These are phyloP conservation scores for Siderastrea radians DNA, from an alignment of 92 coral and sea anemone genomes.

Conservation along the genomic window DNA sequence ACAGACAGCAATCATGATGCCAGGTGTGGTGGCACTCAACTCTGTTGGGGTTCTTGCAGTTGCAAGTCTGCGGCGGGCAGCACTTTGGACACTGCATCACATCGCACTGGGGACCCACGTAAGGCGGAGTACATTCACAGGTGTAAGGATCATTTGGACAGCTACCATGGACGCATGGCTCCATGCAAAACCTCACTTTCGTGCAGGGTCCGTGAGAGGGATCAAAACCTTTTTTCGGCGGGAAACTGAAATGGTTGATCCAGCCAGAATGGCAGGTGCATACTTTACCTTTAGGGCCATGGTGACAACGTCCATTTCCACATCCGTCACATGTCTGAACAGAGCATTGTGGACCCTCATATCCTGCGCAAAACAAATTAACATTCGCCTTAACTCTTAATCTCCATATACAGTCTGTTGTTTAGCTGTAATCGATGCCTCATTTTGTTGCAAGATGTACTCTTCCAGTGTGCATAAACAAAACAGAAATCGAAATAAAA, in stretches of 20 bases:
- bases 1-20: constrained; percentile 91
- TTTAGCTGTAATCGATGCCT: no score
- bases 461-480: no score
- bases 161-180: constrained; percentile 75
- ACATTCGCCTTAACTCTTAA: background rate
- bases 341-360: constrained; percentile 82
- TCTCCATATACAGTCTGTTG: no score
- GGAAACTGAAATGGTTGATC: constrained; percentile 39
- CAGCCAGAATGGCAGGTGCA: constrained; percentile 86
- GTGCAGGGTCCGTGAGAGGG: constrained; percentile 83
- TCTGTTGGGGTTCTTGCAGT: constrained; percentile 71
- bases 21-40: constrained; percentile 60
- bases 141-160: constrained; percentile 81
- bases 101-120: constrained; percentile 86
- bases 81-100: constrained; percentile 83
- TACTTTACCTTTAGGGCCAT: constrained; percentile 32
- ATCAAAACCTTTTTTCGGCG: constrained; percentile 25
- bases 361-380: constrained; percentile 30
- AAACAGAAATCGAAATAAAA: no score
- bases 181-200: constrained; percentile 71
- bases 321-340: constrained; percentile 86
- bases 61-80: constrained; percentile 94
- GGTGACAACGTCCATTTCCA: constrained; percentile 74
- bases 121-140: constrained; percentile 76
- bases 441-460: no score